Conservation (phyloP, 2,113 vertebrate genomes). For the Megatriorchis doriae region DNA sequence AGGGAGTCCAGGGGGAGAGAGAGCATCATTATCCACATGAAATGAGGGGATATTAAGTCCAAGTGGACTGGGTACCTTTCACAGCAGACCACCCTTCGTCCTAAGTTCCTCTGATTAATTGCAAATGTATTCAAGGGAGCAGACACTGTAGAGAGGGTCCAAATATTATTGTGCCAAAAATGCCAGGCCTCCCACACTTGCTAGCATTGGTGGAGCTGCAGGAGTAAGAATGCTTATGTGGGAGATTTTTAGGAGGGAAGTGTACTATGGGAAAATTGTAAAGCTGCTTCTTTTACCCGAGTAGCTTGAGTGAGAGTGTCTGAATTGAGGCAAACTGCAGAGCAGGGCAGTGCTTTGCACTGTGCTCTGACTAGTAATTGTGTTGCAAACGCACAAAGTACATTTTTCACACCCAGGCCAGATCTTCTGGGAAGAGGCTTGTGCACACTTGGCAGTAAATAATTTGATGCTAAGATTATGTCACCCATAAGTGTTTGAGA, state of each 20-base stretch:
- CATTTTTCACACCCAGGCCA: neutral
- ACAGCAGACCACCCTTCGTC: neutral
- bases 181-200: neutral
- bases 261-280: neutral
- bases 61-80: neutral
- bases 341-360: neutral
- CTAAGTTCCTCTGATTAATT: neutral
- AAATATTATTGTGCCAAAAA: neutral
- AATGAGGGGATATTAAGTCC: neutral
- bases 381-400: constrained; percentile 19
- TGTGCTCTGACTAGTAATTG: constrained; percentile 8
- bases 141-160: neutral
- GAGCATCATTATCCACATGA: neutral
- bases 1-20: neutral
- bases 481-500: neutral
- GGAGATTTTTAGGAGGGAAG: neutral
- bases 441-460: neutral
- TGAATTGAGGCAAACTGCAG: neutral
- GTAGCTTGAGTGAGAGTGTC: neutral
- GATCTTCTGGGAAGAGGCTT: neutral
- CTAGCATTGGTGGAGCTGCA: neutral
- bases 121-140: constrained; percentile 21
- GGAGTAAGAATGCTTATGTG: neutral
- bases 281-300: neutral
- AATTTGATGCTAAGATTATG: neutral